Evolutionary conservation across 2,113 vertebrate species (phyloP), one percentile per base, ranked within the genome.

Genomic region (Cinclus cinclus): DNA sequence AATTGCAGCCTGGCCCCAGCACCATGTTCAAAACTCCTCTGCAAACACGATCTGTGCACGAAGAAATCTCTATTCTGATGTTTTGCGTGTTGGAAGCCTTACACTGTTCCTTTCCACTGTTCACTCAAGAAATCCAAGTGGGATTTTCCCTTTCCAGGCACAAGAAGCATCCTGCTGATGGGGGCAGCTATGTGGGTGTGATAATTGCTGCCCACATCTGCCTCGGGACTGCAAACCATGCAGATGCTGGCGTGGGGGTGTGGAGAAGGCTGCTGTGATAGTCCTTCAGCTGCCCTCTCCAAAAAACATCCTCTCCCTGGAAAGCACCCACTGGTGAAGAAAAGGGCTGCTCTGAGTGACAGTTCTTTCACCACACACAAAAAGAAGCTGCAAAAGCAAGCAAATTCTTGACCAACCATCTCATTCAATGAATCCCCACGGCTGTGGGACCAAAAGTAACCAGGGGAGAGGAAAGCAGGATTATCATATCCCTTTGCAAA

Each of bases 1-100:
- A 42, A 15, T 24, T 71, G n/a, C 37, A 28, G 22, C 15, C 23
- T 30, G 11, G 28, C 47, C 31, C 44, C 35, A n/a, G 2, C 41
- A 41, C 49, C 31, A 1, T 0, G 0, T 10, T 47, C 60, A 30
- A 2, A 13, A 41, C 31, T 24, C 20, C 35, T 49, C n/a, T 37
- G 31, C 42, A 71, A 52, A 24, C 37, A 44, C 11, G 7, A 9
- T 15, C 31, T 55, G 20, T 37, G 25, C 20, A 11, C 4, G 17
- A 31, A 47, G 35, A 64, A 73, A 24, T 37, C 56, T 62, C 31
- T 22, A 9, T 10, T 33, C 30, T 49, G 41, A 9, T 33, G 18
- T 58, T 44, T 30, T 41, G 15, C 5, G 0, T 4, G 24, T 15
- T 3, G 6, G 33, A 83, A n/a, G 46, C 59, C 19, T 56, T 23